phyloP scores from a whole-genome alignment of 2,797 vertebrate species.

The Cercopithecus diana region DNA sequence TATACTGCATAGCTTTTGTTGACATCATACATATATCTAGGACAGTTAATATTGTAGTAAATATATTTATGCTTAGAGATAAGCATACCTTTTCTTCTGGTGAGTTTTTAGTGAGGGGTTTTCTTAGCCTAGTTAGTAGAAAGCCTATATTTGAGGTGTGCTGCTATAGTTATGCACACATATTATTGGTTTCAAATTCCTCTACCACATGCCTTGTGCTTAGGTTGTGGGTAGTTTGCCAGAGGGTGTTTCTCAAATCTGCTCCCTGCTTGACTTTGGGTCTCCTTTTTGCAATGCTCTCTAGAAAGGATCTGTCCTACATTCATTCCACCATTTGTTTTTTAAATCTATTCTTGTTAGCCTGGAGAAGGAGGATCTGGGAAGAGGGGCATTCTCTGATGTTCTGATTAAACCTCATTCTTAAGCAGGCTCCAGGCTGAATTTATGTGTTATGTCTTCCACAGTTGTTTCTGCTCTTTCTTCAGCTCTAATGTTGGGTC shows the following conservation, averaged over 20 bases:
- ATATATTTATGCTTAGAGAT: not conserved
- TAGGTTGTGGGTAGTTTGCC: not conserved
- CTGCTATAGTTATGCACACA: not conserved
- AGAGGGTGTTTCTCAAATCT: not conserved
- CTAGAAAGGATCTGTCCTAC: not conserved
- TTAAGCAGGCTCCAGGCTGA: not conserved
- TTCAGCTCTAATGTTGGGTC: not conserved
- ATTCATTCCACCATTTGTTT: not conserved
- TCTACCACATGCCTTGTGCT: not conserved
- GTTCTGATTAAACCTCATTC: not conserved
- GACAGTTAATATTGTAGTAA: not conserved
- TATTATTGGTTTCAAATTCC: not conserved
- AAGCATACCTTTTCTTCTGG: not conserved
- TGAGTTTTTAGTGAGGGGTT: not conserved
- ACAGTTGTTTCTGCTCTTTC: not conserved
- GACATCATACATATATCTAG: not conserved
- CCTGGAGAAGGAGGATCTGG: not conserved
- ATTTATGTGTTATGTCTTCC: not conserved
- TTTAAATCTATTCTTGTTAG: not conserved
- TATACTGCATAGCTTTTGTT: not conserved
- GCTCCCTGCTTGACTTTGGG: not conserved
- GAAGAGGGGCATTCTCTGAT: not conserved
- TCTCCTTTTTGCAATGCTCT: not conserved
- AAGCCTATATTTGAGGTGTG: not conserved
- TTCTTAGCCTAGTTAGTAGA: not conserved